Evolutionary conservation across 1,140 invertebrate genomes (phyloP), one percentile per base, ranked within the genome.

Genomic region (Littorina saxatilis): DNA sequence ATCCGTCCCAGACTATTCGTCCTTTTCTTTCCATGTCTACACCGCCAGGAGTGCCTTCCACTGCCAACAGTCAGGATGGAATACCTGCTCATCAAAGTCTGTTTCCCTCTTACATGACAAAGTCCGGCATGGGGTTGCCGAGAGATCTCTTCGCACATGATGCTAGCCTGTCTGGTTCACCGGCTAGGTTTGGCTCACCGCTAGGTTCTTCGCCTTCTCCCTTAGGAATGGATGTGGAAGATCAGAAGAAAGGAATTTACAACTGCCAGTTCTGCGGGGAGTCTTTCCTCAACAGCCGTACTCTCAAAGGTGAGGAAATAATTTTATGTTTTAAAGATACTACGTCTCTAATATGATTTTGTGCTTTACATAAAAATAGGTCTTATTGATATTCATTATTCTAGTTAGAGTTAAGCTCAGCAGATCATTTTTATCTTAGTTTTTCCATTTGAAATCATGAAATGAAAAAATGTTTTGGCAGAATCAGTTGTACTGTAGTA

Each of bases 241-340:
- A 5, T 47, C 58, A 66, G 15, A 5, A 72, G 7, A 43, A 68
- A 66, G 63, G 35, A 15, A 35, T 82, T 27, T 85, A 81, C 79
- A 52, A 97, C 0, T 98, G 97, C 90, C 94, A 96, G 81, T 93
- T 98, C 9, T 98, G 97, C 91, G 94, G 94, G 0, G 94, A 95
- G 0, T 94, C 97, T 2, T 98, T 97, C 86, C 96, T 96, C 0
- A 98, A 98, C 90, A 92, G 98, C n/a, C 94, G 97, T 84, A 83
- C 90, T 82, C 77, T 91, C 17, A 90, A 91, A 88, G 84, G 90
- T 91, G 81, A 88, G 85, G 80, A n/a, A n/a, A n/a, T n/a, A n/a
- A n/a, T n/a, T n/a, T n/a, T n/a, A n/a, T n/a, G n/a, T n/a, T n/a
- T n/a, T n/a, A n/a, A n/a, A n/a, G n/a, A n/a, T n/a, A n/a, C n/a